Evolutionary conservation across 2,888 invertebrate genomes (phyloP).

Genomic region (Pseudeuparius sepicola): DNA sequence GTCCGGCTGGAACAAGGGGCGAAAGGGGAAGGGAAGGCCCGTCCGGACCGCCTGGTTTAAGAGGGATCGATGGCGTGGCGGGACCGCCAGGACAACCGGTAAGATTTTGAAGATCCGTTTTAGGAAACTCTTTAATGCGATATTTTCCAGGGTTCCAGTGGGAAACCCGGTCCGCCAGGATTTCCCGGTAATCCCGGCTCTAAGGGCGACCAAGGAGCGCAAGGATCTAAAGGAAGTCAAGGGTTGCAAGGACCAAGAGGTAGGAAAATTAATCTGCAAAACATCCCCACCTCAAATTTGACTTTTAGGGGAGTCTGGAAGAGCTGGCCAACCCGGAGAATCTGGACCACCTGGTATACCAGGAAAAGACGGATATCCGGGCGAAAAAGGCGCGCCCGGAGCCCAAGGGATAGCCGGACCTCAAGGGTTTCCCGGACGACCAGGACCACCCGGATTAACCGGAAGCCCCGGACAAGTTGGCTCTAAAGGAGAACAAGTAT

Average conservation of each 20-base stretch:
- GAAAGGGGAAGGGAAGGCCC: conserved; percentile 79
- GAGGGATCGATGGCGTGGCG: conserved; percentile 69
- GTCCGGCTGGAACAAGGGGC: conserved; percentile 68
- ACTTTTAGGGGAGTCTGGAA: conserved; percentile 73
- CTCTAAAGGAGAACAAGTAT: conserved; percentile 63
- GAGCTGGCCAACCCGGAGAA: conserved; percentile 69
- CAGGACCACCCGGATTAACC: conserved; percentile 64
- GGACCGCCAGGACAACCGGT: conserved; percentile 70
- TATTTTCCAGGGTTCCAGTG: conserved; percentile 55
- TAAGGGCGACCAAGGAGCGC: conserved; percentile 68
- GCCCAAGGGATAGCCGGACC: conserved; percentile 60
- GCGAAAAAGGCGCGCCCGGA: conserved; percentile 72
- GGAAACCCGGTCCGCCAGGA: conserved; percentile 77
- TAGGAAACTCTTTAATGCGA: too few relatives aligned
- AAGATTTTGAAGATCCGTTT: conserved; percentile 31
- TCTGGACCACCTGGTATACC: conserved; percentile 61
- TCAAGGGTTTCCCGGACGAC: conserved; percentile 73
- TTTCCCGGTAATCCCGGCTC: conserved; percentile 73
- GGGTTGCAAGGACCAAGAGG: conserved; percentile 72
- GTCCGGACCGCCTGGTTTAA: conserved; percentile 63
- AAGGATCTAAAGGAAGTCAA: conserved; percentile 71
- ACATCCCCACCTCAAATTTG: too few relatives aligned
- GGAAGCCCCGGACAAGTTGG: conserved; percentile 68
- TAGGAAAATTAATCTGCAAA: too few relatives aligned
- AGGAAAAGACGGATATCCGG: conserved; percentile 72